Conservation (phyloP, 1,140 invertebrate genomes). For the Polypedilum vanderplanki region DNA sequence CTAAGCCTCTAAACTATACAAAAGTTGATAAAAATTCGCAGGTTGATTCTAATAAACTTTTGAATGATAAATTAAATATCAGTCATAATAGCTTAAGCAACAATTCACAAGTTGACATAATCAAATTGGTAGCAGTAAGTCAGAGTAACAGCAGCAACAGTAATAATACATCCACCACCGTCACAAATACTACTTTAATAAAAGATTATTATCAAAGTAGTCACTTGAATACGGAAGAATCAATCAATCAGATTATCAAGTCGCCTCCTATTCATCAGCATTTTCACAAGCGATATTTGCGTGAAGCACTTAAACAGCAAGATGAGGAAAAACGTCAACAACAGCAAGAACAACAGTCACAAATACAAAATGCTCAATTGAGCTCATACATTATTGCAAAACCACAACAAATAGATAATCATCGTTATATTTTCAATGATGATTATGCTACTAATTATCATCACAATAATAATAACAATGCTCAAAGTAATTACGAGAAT, state of each 20-base stretch:
- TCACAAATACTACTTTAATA: not conserved
- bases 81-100: constrained; percentile 16
- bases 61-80: not conserved
- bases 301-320: not conserved
- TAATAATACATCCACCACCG: not conserved
- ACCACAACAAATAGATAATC: not conserved
- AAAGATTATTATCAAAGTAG: not conserved
- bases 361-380: constrained; percentile 6
- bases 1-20: constrained; percentile 21
- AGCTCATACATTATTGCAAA: constrained; percentile 13
- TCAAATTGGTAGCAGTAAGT: not conserved
- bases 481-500: not conserved
- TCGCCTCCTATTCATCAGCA: constrained; percentile 28
- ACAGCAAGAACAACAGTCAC: constrained; percentile 4
- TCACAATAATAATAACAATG: constrained; percentile 32
- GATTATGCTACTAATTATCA: constrained; percentile 11
- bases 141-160: not conserved
- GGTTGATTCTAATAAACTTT: not conserved
- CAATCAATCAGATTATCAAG: constrained; percentile 15
- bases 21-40: not conserved
- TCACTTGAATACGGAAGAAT: constrained; percentile 4
- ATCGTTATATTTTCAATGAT: constrained; percentile 1
- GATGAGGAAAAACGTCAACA: constrained; percentile 1
- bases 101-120: not conserved
- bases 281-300: constrained; percentile 32